Evolutionary conservation across 2,113 vertebrate species (phyloP).

Genomic region (Theropithecus gelada): DNA sequence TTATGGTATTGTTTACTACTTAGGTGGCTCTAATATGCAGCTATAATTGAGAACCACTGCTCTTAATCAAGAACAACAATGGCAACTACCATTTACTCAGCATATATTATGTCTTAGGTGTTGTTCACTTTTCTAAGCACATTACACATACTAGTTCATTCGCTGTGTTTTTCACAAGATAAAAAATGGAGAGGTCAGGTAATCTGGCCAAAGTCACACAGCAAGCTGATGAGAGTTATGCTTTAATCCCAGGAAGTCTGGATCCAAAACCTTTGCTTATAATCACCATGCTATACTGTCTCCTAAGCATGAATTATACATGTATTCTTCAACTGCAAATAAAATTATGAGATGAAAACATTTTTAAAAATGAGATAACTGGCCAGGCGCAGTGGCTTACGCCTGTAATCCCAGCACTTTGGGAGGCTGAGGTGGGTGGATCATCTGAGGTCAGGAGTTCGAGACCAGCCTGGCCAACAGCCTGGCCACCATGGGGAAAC

Average conservation of each 20-base stretch:
- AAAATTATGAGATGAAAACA: constrained; percentile 31
- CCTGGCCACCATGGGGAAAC: too few relatives aligned
- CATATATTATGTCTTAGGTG: background rate
- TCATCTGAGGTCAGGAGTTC: too few relatives aligned
- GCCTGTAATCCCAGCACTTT: too few relatives aligned
- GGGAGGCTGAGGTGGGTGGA: too few relatives aligned
- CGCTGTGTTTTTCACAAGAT: background rate
- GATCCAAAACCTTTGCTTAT: background rate
- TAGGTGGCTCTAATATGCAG: background rate
- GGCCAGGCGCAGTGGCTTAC: too few relatives aligned
- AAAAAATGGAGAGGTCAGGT: background rate
- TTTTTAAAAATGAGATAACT: background rate
- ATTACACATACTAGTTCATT: background rate
- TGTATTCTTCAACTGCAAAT: constrained; percentile 2
- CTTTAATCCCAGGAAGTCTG: background rate
- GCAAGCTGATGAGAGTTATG: background rate
- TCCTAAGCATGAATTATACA: background rate
- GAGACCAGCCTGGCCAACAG: too few relatives aligned
- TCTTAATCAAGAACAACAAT: background rate
- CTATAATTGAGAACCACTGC: background rate
- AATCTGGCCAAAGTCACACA: background rate
- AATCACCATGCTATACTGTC: background rate
- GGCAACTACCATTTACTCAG: background rate
- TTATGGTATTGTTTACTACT: background rate
- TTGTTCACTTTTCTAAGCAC: background rate